phyloP scores from a whole-genome alignment of 2,888 invertebrate species.

The Dasysyrphus albostriatus region DNA sequence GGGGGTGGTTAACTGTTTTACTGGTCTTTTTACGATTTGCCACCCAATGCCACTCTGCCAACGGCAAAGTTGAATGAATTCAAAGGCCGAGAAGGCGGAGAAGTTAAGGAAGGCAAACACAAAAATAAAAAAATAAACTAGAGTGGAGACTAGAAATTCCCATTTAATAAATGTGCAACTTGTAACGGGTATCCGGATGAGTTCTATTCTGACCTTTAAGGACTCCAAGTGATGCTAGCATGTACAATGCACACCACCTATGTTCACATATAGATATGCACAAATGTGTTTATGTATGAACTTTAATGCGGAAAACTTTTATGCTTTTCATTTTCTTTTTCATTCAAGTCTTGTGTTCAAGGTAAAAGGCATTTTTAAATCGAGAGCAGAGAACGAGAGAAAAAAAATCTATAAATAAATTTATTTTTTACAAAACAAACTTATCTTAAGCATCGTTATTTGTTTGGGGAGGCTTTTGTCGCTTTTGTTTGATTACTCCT shows the following conservation, averaged over 20 bases:
- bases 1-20: constrained; percentile 27
- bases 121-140: not conserved
- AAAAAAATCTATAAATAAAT: constrained; percentile 21
- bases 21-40: constrained; percentile 14
- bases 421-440: constrained; percentile 14
- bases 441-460: constrained; percentile 1
- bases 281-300: not conserved
- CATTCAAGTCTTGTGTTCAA: constrained; percentile 18
- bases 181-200: constrained; percentile 26
- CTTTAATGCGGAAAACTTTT: constrained; percentile 10
- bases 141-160: not conserved
- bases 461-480: not conserved
- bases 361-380: constrained; percentile 1
- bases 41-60: constrained; percentile 6
- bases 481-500: constrained; percentile 16
- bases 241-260: not conserved
- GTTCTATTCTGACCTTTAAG: constrained; percentile 25
- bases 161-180: constrained; percentile 35
- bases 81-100: not conserved
- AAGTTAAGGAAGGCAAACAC: not conserved
- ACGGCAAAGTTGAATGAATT: constrained; percentile 43
- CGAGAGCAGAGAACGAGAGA: constrained; percentile 7
- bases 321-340: constrained; percentile 19
- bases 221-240: constrained; percentile 8
- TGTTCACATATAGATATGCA: not conserved